Evolutionary conservation across 1,140 invertebrate genomes (phyloP).

Genomic region (Polypedilum vanderplanki): DNA sequence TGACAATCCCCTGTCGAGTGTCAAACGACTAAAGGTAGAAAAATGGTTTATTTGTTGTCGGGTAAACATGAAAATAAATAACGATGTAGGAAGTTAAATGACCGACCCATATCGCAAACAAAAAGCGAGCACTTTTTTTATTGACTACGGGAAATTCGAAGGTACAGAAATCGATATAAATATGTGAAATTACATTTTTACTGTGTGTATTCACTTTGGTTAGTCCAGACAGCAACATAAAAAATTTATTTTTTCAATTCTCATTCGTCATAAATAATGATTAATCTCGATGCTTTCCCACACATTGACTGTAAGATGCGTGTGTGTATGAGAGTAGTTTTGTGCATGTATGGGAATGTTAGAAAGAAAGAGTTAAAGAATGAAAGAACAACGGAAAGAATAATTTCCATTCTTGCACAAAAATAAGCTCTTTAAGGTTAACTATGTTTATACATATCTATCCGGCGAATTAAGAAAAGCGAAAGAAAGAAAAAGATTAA

Average conservation of each 20-base stretch:
- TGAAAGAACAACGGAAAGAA: no score
- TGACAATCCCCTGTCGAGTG: constrained; percentile 6
- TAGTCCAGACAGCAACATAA: not conserved
- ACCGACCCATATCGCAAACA: constrained; percentile 4
- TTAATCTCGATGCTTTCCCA: constrained; percentile 1
- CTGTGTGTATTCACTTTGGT: not conserved
- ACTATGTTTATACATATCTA: no score
- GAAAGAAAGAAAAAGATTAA: no score
- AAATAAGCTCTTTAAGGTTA: no score
- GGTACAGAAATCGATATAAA: not conserved
- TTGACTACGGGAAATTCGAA: not conserved
- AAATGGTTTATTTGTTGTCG: not conserved
- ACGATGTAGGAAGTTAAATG: constrained; percentile 10
- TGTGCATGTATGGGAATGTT: no score
- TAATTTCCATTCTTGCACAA: no score
- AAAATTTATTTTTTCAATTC: constrained; percentile 19
- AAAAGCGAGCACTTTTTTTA: constrained; percentile 9
- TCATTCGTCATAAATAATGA: constrained; percentile 6
- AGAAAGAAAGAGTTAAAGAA: no score
- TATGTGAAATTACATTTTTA: not conserved
- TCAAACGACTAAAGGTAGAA: not conserved
- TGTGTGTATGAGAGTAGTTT: no score
- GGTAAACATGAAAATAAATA: not conserved
- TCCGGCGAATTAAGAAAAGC: no score
- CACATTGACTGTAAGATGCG: not conserved